Percentiles rank a stretch among this genome's conserved stretches.
phyloP scores from a whole-genome alignment of 1,140 invertebrate genomes.

The Drosophila funebris region DNA sequence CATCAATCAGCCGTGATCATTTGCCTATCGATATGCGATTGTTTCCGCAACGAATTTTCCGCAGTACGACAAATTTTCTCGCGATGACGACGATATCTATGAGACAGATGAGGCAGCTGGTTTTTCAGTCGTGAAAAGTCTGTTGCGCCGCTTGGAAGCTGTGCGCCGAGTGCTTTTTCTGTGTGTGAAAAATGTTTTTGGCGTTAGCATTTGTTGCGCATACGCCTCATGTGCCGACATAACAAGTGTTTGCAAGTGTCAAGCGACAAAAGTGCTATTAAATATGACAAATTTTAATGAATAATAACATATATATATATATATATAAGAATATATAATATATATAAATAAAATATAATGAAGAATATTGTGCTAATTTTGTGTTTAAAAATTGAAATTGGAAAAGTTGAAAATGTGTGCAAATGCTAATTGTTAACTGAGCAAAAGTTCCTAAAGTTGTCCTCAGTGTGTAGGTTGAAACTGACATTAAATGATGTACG shows the following conservation, averaged over 20 bases:
- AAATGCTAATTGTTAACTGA: not conserved
- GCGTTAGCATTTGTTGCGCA: slow-evolving; percentile 49
- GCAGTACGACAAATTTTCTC: slow-evolving; percentile 59
- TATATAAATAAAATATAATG: not conserved
- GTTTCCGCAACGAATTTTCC: slow-evolving; percentile 14
- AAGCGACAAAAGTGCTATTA: slow-evolving; percentile 27
- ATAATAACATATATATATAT: slow-evolving; percentile 1
- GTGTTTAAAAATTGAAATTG: not conserved
- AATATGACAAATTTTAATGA: slow-evolving; percentile 34
- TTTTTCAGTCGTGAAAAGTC: slow-evolving; percentile 69
- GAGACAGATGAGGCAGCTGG: slow-evolving; percentile 19
- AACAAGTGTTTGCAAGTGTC: slow-evolving; percentile 58
- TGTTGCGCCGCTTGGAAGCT: slow-evolving; percentile 61
- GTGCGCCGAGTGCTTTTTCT: slow-evolving; percentile 49
- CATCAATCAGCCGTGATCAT: not conserved
- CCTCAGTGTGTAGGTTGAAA: slow-evolving; percentile 37
- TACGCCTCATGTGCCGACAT: slow-evolving; percentile 60
- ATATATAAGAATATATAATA: not conserved
- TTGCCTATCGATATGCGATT: slow-evolving; percentile 59
- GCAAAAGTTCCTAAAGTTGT: slow-evolving; percentile 4
- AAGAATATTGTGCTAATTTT: not conserved
- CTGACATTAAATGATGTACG: slow-evolving; percentile 4
- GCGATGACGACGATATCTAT: slow-evolving; percentile 17
- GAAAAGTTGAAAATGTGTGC: not conserved
- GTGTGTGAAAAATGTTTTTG: slow-evolving; percentile 50